These are phyloP conservation scores for Gonioctena quinquepunctata DNA, from an alignment of 1,140 invertebrate species.

Conservation along the genomic window DNA sequence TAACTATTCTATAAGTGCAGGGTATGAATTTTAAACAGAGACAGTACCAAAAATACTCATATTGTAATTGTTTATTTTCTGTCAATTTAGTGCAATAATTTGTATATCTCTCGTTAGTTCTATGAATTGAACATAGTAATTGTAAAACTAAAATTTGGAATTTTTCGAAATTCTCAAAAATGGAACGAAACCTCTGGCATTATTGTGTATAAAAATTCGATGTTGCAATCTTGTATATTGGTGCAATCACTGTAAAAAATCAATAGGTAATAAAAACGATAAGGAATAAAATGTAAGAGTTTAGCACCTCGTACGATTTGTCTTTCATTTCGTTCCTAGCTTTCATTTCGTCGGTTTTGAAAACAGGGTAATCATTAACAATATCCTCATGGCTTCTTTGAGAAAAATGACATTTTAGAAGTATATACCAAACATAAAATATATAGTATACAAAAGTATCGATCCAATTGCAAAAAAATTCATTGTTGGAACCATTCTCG, in stretches of 20 bases:
- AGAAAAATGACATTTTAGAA: slow-evolving; percentile 36
- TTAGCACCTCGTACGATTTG: slow-evolving; percentile 47
- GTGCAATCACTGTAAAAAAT: slow-evolving; percentile 49
- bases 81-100: slow-evolving; percentile 24
- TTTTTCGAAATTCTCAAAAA: slow-evolving; percentile 42
- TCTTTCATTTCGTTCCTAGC: slow-evolving; percentile 24
- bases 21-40: slow-evolving; percentile 27
- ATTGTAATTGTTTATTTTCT: slow-evolving; percentile 15
- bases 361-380: slow-evolving; percentile 51
- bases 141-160: slow-evolving; percentile 40
- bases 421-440: slow-evolving; percentile 39
- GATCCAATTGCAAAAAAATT: neutral
- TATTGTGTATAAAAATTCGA: slow-evolving; percentile 51
- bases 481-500: neutral
- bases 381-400: slow-evolving; percentile 44
- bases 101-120: slow-evolving; percentile 21
- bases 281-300: neutral
- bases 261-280: slow-evolving; percentile 37
- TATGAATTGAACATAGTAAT: slow-evolving; percentile 31
- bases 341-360: slow-evolving; percentile 18
- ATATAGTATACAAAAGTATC: slow-evolving; percentile 32
- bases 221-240: slow-evolving; percentile 50
- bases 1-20: slow-evolving; percentile 24
- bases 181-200: slow-evolving; percentile 54
- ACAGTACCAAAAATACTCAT: slow-evolving; percentile 39